Evolutionary conservation across 1,140 invertebrate genomes (phyloP).

Genomic region (Lasioglossum baleicum): DNA sequence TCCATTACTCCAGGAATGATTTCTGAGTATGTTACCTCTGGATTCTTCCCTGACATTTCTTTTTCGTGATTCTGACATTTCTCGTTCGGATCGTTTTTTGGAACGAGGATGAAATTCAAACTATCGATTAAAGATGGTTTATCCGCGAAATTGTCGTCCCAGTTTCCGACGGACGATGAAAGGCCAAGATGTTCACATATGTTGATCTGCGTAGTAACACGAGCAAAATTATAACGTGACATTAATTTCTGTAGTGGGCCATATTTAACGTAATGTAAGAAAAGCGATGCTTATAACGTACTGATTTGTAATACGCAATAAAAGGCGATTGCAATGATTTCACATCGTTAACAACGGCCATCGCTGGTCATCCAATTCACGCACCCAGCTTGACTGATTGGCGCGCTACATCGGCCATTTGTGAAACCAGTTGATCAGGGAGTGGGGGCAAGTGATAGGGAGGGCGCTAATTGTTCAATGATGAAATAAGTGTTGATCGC

Average conservation of each 20-base stretch:
- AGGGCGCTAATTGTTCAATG: too few relatives aligned
- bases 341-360: constrained; percentile 33
- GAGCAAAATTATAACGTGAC: constrained; percentile 1
- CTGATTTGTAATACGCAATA: constrained; percentile 4
- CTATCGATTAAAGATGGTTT: not conserved
- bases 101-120: not conserved
- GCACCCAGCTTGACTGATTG: constrained; percentile 35
- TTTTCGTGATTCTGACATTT: constrained; percentile 25
- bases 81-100: not conserved
- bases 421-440: not conserved
- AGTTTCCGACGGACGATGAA: constrained; percentile 25
- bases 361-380: constrained; percentile 36
- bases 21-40: constrained; percentile 48
- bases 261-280: not conserved
- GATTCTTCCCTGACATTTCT: constrained; percentile 3
- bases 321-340: not conserved
- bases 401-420: constrained; percentile 15
- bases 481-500: not conserved
- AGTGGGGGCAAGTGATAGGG: not conserved
- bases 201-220: constrained; percentile 34
- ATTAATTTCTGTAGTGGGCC: not conserved
- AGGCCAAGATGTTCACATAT: constrained; percentile 43
- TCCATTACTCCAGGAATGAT: constrained; percentile 62
- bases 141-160: constrained; percentile 46
- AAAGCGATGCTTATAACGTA: constrained; percentile 34